A percentile compares a stretch with the other conserved stretches of the same genome.
Evolutionary conservation across 2,113 vertebrate genomes (phyloP).

Genomic region (Caranx melampygus): DNA sequence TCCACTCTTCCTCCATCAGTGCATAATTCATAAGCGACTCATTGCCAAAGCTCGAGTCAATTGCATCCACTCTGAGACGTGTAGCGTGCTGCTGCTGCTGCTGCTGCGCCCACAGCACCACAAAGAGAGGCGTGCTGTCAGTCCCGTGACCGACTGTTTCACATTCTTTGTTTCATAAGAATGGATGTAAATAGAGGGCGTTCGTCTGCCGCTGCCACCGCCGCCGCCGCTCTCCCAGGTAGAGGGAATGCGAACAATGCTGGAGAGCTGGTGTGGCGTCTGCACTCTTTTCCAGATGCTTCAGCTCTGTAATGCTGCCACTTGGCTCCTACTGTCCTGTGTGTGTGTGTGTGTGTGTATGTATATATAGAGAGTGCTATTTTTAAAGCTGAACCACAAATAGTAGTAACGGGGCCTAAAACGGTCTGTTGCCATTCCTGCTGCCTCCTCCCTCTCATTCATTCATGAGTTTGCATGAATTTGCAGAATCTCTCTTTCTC

Average conservation of each 20-base stretch:
- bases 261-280: constrained; percentile 52
- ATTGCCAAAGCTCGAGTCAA: constrained; percentile 58
- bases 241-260: constrained; percentile 66
- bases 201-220: constrained; percentile 30
- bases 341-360: constrained; percentile 38
- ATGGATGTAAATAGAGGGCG: constrained; percentile 66
- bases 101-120: constrained; percentile 47
- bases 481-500: constrained; percentile 53
- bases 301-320: constrained; percentile 53
- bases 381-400: constrained; percentile 80
- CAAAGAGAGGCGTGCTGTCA: constrained; percentile 58
- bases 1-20: constrained; percentile 51
- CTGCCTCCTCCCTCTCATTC: constrained; percentile 71
- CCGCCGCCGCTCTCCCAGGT: constrained; percentile 65
- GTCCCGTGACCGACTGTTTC: constrained; percentile 60
- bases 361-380: constrained; percentile 80
- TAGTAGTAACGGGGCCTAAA: constrained; percentile 81
- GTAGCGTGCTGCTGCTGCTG: constrained; percentile 18
- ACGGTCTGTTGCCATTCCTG: constrained; percentile 74
- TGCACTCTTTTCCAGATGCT: constrained; percentile 58
- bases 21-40: constrained; percentile 73
- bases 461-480: constrained; percentile 76
- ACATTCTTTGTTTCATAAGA: constrained; percentile 63
- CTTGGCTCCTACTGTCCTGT: constrained; percentile 57
- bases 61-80: constrained; percentile 55